Conservation (phyloP, 2,797 vertebrate genomes). For the Peromyscus nudipes region DNA sequence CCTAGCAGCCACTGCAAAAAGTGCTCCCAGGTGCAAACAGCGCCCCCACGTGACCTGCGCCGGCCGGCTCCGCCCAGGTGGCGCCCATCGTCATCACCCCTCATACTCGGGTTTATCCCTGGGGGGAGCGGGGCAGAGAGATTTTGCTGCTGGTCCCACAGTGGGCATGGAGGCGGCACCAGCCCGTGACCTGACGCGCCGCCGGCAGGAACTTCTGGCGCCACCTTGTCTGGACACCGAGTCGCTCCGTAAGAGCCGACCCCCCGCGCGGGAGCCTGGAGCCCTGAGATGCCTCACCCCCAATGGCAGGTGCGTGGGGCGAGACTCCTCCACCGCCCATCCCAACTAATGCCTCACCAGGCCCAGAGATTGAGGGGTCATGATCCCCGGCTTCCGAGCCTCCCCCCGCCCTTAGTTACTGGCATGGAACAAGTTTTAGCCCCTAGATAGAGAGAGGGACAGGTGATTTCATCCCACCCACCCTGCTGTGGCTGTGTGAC, state of each 20-base stretch:
- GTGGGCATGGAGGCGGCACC: constrained; percentile 77
- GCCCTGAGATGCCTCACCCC: constrained; percentile 13
- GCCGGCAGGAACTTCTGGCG: constrained; percentile 80
- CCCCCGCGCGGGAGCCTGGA: constrained; percentile 60
- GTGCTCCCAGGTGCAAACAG: constrained; percentile 3
- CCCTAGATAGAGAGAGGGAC: not conserved
- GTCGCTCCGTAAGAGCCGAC: constrained; percentile 54
- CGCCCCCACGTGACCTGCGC: constrained; percentile 23
- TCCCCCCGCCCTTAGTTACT: constrained; percentile 36
- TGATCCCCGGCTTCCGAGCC: not conserved
- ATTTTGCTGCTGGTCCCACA: not conserved
- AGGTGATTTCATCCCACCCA: not conserved
- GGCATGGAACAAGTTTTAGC: not conserved
- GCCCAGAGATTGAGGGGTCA: not conserved
- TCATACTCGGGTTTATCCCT: not conserved
- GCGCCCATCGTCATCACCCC: constrained; percentile 10
- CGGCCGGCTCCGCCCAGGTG: constrained; percentile 32
- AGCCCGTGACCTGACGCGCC: constrained; percentile 74
- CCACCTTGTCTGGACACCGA: constrained; percentile 77
- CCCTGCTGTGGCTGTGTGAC: not conserved
- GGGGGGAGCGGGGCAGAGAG: not conserved
- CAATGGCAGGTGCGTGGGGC: constrained; percentile 55
- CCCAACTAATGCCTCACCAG: not conserved
- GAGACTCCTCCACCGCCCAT: not conserved
- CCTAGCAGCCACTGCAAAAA: not conserved